Conservation (phyloP, 2,113 vertebrate species). For the Zapornia atra region DNA sequence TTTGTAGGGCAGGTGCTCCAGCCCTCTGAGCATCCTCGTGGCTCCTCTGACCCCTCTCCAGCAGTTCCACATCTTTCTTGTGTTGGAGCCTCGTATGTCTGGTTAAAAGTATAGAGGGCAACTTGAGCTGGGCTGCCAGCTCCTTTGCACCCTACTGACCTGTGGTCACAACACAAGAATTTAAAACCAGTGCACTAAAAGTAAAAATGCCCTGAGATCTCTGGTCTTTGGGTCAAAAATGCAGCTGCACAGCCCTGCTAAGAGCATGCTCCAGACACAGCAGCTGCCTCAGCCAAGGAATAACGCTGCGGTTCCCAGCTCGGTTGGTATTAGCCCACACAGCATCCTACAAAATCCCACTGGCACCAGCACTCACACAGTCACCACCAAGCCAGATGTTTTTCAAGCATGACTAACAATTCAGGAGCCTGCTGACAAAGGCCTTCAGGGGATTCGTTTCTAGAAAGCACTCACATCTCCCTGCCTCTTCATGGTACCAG, state of each 20-base stretch:
- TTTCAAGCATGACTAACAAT: neutral
- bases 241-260: neutral
- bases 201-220: neutral
- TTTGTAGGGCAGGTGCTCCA: no score
- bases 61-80: no score
- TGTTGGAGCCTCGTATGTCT: neutral
- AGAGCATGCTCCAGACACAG: neutral
- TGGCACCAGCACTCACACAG: neutral
- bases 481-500: neutral
- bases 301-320: neutral
- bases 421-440: neutral
- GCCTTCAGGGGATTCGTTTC: neutral
- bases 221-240: neutral
- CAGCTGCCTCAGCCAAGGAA: neutral
- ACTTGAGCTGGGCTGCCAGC: neutral
- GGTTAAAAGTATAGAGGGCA: neutral
- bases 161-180: neutral
- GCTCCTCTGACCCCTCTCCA: no score
- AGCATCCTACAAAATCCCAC: neutral
- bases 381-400: neutral
- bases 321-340: neutral
- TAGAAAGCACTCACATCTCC: neutral
- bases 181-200: neutral
- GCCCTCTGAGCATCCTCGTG: no score
- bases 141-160: accelerated